Evolutionary conservation across 2,888 invertebrate species (phyloP), one percentile per base, ranked within the genome.

Genomic region (Lasioglossum vierecki): DNA sequence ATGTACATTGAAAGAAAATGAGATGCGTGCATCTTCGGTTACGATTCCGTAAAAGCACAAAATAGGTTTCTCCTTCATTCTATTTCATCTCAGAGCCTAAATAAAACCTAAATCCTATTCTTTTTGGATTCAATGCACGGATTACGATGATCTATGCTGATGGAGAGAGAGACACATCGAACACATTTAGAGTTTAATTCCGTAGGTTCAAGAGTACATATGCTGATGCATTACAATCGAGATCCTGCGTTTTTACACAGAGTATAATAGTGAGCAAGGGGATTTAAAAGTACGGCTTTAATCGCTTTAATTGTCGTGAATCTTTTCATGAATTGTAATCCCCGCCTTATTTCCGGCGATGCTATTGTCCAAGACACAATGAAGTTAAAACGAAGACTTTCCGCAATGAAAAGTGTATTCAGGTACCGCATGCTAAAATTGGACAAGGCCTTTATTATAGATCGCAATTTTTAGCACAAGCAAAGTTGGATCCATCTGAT

Each of bases 291-390:
- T 57, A 73, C 15, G 46, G 57, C 57, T 63, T 71, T 35, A 80
- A 75, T 75, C 49, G 13, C 49, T 18, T 60, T 71, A 80, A 83
- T 83, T 60, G 22, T 44, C 66, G 73, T 57, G 68, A 68, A 35
- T 68, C 79, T 39, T 79, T 57, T 70, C 74, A 68, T 57, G 68
- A 53, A 78, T 74, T 18, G 68, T 18, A 68, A n/a, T 44, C 41
- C 44, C 4, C 66, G n/a, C 35, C 79, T 66, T 35, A 68, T 82
- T 30, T 60, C 53, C 80, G 41, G 53, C 41, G 35, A 41, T 13
- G 66, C 66, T 78, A 26, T 30, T 39, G 46, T 71, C 53, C 46
- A 71, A 39, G 46, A 49, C 30, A 75, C 76, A 41, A 68, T 44
- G 18, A 60, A 68, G 35, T 35, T 68, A 39, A 68, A 68, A 68